Conservation (phyloP, 1,140 invertebrate species). For the Aphidius ervi region DNA sequence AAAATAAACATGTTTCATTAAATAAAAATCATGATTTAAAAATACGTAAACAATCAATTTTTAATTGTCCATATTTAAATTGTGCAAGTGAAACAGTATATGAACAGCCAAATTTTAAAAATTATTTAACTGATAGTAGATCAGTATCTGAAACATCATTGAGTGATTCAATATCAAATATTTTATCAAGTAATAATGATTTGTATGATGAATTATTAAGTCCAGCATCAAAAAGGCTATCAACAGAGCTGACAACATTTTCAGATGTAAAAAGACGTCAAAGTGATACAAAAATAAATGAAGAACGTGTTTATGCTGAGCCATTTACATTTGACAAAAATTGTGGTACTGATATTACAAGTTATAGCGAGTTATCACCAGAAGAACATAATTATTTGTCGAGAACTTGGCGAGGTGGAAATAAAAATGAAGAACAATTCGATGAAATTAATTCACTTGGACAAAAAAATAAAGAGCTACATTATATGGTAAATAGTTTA, state of each 20-base stretch:
- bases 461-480: constrained; percentile 32
- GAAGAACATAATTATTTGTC: constrained; percentile 24
- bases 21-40: constrained; percentile 14
- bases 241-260: constrained; percentile 24
- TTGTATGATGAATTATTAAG: constrained; percentile 20
- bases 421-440: constrained; percentile 3
- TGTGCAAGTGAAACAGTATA: constrained; percentile 42
- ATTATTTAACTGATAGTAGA: constrained; percentile 19
- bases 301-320: constrained; percentile 52
- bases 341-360: constrained; percentile 27
- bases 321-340: constrained; percentile 37
- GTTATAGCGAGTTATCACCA: constrained; percentile 15
- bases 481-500: constrained; percentile 46
- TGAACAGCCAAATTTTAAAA: constrained; percentile 25
- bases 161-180: constrained; percentile 17
- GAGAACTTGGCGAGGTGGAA: constrained; percentile 26
- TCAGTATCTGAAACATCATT: constrained; percentile 17
- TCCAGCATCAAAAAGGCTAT: constrained; percentile 23
- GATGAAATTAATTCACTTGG: background rate
- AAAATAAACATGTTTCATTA: constrained; percentile 12
- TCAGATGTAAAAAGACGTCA: constrained; percentile 26
- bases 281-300: constrained; percentile 13
- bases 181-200: constrained; percentile 13
- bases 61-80: constrained; percentile 55
- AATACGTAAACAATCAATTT: constrained; percentile 23